A percentile compares a stretch with the other conserved stretches of the same genome.
Conservation (phyloP, 2,797 vertebrate genomes). For the Eulemur coronatus region DNA sequence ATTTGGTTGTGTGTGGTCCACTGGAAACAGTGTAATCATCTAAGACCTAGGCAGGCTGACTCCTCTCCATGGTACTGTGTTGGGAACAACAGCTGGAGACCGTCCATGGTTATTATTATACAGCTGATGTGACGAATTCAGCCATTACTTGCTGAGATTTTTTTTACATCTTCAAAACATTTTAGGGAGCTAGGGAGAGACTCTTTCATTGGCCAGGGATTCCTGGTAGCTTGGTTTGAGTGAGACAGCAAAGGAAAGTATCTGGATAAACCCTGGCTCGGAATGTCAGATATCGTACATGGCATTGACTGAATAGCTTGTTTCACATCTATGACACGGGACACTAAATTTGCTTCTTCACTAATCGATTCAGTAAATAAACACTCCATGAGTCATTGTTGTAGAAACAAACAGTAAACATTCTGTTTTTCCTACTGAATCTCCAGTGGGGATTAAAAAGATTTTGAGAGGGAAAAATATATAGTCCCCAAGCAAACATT, state of each 20-base stretch:
- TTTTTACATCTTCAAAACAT: slow-evolving; percentile 29
- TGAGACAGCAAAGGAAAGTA: background rate
- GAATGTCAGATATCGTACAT: background rate
- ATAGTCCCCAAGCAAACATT: background rate
- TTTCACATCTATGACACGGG: background rate
- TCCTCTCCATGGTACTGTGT: background rate
- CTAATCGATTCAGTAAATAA: slow-evolving; percentile 44
- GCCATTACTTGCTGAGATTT: background rate
- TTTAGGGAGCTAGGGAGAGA: background rate
- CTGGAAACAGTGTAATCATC: background rate
- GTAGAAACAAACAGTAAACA: background rate
- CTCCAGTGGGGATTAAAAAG: background rate
- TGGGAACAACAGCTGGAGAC: background rate
- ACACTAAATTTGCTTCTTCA: slow-evolving; percentile 38
- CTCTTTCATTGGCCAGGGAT: background rate
- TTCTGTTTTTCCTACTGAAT: background rate
- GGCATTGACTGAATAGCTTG: background rate
- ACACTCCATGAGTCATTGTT: background rate
- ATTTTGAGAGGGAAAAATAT: background rate
- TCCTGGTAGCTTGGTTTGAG: background rate
- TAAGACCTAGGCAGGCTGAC: background rate
- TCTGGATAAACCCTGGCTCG: background rate
- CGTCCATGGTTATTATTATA: background rate
- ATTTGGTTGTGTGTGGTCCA: slow-evolving; percentile 4
- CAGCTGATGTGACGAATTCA: background rate